Conservation (phyloP, 2,888 invertebrate species). For the Anoplius nigerrimus region DNA sequence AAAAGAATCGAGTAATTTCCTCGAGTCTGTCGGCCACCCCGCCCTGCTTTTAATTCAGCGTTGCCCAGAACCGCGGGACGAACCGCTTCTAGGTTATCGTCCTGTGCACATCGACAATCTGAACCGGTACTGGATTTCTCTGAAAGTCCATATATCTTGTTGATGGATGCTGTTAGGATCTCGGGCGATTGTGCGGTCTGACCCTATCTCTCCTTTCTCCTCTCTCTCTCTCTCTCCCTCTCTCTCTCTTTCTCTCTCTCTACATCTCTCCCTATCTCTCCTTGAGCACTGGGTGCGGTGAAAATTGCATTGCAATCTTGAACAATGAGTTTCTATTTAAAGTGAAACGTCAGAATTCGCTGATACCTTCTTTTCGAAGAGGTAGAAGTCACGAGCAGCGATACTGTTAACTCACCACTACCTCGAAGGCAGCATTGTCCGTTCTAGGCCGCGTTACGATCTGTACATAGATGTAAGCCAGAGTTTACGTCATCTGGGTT, state of each 20-base stretch:
- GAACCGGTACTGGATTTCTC: slow-evolving; percentile 23
- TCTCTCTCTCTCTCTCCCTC: not conserved
- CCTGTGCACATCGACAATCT: not conserved
- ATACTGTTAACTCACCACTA: too few relatives aligned
- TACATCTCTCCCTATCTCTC: too few relatives aligned
- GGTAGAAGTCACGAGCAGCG: too few relatives aligned
- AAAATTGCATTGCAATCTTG: too few relatives aligned
- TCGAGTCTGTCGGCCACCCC: not conserved
- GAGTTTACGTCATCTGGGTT: too few relatives aligned
- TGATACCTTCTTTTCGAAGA: too few relatives aligned
- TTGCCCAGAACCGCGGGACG: not conserved
- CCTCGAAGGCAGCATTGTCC: too few relatives aligned
- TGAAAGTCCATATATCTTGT: slow-evolving; percentile 55
- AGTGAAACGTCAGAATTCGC: too few relatives aligned
- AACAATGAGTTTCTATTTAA: too few relatives aligned
- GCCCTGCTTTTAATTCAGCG: not conserved
- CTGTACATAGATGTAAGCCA: too few relatives aligned
- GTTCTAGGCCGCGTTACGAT: too few relatives aligned
- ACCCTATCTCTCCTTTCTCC: not conserved
- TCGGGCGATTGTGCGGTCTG: slow-evolving; percentile 27
- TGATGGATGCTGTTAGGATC: slow-evolving; percentile 55
- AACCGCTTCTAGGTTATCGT: not conserved
- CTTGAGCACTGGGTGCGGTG: too few relatives aligned
- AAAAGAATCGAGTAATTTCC: slow-evolving; percentile 14
- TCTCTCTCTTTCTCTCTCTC: not conserved